A percentile compares a stretch with the other conserved stretches of the same genome.
These are phyloP conservation scores for Delphinus delphis DNA, from an alignment of 2,113 vertebrate species.

Conservation along the genomic window DNA sequence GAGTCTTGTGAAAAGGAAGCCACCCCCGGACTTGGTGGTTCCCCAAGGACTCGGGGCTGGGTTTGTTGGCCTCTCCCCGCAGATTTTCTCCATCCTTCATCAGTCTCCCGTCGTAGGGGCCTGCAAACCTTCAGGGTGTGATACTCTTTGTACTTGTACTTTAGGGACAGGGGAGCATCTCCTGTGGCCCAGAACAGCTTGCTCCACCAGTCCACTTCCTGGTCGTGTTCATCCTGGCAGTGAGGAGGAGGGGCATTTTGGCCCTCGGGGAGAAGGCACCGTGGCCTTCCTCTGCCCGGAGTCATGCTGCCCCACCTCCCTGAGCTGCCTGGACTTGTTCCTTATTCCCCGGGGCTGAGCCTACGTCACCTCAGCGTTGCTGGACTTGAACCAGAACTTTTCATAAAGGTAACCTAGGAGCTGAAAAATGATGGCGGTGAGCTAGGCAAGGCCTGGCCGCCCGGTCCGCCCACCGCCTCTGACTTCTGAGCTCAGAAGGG, in stretches of 20 bases:
- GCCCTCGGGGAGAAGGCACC: fast-evolving
- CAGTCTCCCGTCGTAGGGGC: background rate
- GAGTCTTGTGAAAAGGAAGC: background rate
- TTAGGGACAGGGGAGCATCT: background rate
- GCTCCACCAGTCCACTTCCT: conserved; percentile 84
- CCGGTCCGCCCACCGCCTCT: background rate
- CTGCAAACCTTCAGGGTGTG: conserved; percentile 80
- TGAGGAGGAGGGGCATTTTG: background rate
- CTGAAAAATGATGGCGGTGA: conserved; percentile 26
- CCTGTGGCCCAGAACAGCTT: conserved; percentile 76
- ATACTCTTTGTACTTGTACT: conserved; percentile 37
- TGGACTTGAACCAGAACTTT: conserved; percentile 61
- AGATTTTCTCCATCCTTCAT: too few species aligned
- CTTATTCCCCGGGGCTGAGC: background rate
- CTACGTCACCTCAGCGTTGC: conserved; percentile 61
- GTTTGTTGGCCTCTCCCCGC: background rate
- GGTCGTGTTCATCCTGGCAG: conserved; percentile 51
- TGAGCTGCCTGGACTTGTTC: background rate
- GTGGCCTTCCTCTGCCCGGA: background rate
- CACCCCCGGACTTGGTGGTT: background rate
- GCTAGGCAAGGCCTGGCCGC: background rate
- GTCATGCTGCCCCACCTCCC: background rate
- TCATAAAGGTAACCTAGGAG: conserved; percentile 25
- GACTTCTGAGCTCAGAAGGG: too few species aligned
- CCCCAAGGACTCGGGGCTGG: background rate